These are phyloP conservation scores for Typhlichthys eigenmanni DNA, from an alignment of 2,797 vertebrate species.

Conservation along the genomic window DNA sequence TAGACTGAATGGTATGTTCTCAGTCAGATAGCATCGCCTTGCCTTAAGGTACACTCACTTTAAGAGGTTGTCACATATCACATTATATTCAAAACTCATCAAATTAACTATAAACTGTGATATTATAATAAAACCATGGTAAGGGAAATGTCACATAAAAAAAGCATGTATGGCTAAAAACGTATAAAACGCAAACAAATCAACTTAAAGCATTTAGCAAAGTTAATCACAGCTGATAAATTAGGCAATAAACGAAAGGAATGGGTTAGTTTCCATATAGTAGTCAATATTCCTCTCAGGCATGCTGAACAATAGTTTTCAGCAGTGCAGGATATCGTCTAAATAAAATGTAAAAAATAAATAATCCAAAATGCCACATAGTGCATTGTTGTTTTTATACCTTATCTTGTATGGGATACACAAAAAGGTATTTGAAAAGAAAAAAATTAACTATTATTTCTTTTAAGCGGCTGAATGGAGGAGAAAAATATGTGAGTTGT, in stretches of 20 bases:
- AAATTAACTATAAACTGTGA: constrained; percentile 16
- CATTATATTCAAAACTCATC: constrained; percentile 11
- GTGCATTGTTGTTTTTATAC: constrained; percentile 40
- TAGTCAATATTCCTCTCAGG: constrained; percentile 16
- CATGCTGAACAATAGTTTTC: neutral
- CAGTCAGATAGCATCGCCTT: constrained; percentile 45
- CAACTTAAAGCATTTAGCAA: constrained; percentile 19
- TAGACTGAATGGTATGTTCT: neutral
- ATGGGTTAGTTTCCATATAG: constrained; percentile 2
- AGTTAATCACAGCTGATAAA: constrained; percentile 10
- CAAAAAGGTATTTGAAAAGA: neutral
- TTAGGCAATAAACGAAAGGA: constrained; percentile 5
- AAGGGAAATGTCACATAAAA: constrained; percentile 22
- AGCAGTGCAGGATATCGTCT: neutral
- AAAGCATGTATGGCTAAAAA: constrained; percentile 61
- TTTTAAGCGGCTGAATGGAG: neutral
- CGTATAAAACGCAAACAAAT: constrained; percentile 45
- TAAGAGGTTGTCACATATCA: constrained; percentile 29
- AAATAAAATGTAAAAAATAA: constrained; percentile 22
- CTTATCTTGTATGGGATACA: constrained; percentile 36
- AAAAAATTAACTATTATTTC: neutral
- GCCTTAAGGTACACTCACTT: constrained; percentile 59
- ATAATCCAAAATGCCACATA: constrained; percentile 11
- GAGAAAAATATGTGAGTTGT: neutral
- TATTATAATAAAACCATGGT: constrained; percentile 11